Evolutionary conservation across 2,888 invertebrate species (phyloP).

Genomic region (Orthonychiurus folsomi): DNA sequence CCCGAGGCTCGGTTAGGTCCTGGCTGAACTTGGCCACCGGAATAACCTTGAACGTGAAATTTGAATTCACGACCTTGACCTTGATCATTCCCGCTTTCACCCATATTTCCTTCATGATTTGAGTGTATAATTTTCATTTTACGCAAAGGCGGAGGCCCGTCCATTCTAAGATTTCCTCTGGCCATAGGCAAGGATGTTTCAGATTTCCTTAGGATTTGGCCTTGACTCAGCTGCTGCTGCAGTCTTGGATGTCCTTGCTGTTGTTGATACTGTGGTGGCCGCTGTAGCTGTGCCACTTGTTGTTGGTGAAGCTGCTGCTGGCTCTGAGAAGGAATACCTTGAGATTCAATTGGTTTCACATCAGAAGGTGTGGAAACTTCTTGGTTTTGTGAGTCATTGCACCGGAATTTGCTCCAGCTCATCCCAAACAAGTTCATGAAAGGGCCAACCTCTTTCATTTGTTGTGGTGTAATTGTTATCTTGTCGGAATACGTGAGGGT

Average conservation of each 20-base stretch:
- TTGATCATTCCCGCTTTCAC: background rate
- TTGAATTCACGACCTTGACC: constrained; percentile 8
- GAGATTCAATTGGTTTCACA: background rate
- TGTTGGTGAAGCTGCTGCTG: constrained; percentile 5
- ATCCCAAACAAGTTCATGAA: constrained; percentile 24
- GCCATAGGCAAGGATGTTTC: background rate
- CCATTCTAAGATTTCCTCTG: background rate
- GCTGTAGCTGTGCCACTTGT: background rate
- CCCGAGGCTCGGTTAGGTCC: background rate
- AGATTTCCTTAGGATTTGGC: background rate
- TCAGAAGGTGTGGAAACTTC: background rate
- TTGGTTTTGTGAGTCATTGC: background rate
- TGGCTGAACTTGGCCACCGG: background rate
- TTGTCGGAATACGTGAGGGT: constrained; percentile 32
- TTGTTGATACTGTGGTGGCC: background rate
- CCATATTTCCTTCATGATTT: background rate
- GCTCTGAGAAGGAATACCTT: background rate
- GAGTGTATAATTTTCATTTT: too few relatives aligned
- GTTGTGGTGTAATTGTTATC: constrained; percentile 23
- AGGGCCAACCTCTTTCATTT: constrained; percentile 30
- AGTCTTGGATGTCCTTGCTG: background rate
- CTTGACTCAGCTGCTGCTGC: background rate
- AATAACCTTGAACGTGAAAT: constrained; percentile 8
- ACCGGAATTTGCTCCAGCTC: background rate
- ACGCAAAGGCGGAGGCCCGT: background rate